Conservation (phyloP, 2,797 vertebrate species). For the Sebastolobus altivelis region DNA sequence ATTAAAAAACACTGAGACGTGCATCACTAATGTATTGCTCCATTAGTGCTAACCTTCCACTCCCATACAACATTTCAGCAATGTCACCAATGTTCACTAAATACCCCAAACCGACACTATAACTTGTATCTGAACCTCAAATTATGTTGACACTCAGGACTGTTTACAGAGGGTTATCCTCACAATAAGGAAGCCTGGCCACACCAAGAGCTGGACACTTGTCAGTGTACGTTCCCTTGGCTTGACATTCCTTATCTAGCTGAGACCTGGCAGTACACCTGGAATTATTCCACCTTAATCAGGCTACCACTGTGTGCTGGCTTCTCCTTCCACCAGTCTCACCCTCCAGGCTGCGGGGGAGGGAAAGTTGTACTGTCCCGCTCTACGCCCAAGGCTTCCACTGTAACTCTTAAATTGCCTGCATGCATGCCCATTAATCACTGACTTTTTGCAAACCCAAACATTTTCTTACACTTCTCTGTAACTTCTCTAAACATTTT, state of each 20-base stretch:
- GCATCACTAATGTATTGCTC: not conserved
- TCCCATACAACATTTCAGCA: slow-evolving; percentile 9
- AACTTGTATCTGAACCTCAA: not conserved
- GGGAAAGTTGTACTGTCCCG: slow-evolving; percentile 14
- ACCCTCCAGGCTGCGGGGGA: slow-evolving; percentile 22
- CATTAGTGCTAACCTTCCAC: not conserved
- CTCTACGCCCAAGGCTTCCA: slow-evolving; percentile 23
- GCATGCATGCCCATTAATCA: slow-evolving; percentile 31
- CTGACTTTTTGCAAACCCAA: slow-evolving; percentile 3
- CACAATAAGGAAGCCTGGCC: slow-evolving; percentile 30
- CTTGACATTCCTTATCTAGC: slow-evolving; percentile 27
- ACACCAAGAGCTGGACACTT: slow-evolving; percentile 37
- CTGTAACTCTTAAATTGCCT: slow-evolving; percentile 24
- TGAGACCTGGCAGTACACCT: slow-evolving; percentile 51
- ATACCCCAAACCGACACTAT: not conserved
- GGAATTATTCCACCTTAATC: slow-evolving; percentile 55
- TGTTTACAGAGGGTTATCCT: slow-evolving; percentile 25
- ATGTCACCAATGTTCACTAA: not conserved
- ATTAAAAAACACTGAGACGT: not conserved
- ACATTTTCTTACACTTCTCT: slow-evolving; percentile 23
- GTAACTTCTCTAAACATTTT: slow-evolving; percentile 23
- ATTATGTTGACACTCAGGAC: slow-evolving; percentile 6
- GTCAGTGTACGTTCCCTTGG: slow-evolving; percentile 44
- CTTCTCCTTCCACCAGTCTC: slow-evolving; percentile 34
- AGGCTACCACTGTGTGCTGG: slow-evolving; percentile 43